Percentiles rank a stretch among this genome's conserved stretches.
phyloP scores from a whole-genome alignment of 2,888 invertebrate species.

The Hoplodrina ambigua region DNA sequence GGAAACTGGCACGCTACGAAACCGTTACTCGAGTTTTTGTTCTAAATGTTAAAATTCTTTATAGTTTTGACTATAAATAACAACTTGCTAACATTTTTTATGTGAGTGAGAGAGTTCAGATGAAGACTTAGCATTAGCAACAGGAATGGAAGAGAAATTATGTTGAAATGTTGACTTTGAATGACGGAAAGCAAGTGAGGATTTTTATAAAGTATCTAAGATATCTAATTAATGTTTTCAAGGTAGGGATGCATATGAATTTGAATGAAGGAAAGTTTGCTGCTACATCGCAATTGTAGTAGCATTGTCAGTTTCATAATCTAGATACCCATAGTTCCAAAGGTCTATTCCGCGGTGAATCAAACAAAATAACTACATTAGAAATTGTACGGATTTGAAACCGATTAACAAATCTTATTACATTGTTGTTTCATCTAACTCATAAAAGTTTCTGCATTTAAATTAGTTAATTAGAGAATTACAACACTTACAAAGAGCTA shows the following conservation, averaged over 20 bases:
- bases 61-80: constrained; percentile 38
- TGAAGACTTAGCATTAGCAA: constrained; percentile 5
- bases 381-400: background rate
- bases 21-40: constrained; percentile 59
- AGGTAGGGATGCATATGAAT: too few species aligned
- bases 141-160: background rate
- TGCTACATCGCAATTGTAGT: too few species aligned
- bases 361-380: background rate
- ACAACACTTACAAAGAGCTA: background rate
- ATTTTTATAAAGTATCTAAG: background rate
- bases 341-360: background rate
- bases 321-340: background rate
- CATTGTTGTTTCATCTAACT: background rate
- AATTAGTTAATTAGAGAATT: background rate
- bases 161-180: background rate
- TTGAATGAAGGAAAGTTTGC: background rate
- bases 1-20: constrained; percentile 54
- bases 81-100: constrained; percentile 17
- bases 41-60: constrained; percentile 39
- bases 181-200: too few species aligned
- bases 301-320: background rate
- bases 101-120: constrained; percentile 12
- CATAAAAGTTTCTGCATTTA: background rate
- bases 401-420: background rate
- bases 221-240: background rate